A percentile compares a stretch with the other conserved stretches of the same genome.
Evolutionary conservation across 2,113 vertebrate species (phyloP).

Genomic region (Carettochelys insculpta): DNA sequence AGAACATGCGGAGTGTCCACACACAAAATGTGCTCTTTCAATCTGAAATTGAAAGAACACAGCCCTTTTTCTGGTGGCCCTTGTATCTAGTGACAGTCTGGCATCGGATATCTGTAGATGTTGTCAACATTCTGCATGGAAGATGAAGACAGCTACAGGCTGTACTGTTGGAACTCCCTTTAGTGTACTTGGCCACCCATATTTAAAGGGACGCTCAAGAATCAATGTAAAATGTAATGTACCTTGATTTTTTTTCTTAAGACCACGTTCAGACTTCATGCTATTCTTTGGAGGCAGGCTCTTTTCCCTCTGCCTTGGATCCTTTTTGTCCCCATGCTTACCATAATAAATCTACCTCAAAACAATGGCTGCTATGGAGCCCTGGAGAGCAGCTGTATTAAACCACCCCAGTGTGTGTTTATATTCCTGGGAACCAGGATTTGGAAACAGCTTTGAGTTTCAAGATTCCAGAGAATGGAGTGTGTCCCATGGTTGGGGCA

Average conservation of each 20-base stretch:
- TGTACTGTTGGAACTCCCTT: fast-evolving
- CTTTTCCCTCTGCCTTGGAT: background rate
- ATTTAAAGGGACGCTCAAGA: background rate
- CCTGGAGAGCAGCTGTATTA: background rate
- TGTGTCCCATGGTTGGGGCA: background rate
- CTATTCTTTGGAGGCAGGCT: fast-evolving
- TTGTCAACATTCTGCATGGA: background rate
- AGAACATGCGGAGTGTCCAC: no score
- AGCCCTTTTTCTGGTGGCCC: no score
- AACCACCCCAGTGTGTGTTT: background rate
- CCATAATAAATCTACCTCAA: background rate
- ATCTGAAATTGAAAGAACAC: no score
- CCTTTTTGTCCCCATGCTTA: background rate
- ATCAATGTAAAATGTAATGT: background rate
- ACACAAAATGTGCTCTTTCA: no score
- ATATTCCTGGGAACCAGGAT: background rate
- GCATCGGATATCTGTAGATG: background rate
- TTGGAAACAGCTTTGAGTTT: background rate
- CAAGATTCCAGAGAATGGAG: background rate
- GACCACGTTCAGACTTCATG: background rate
- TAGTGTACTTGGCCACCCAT: background rate
- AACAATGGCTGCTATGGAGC: background rate
- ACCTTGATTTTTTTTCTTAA: background rate
- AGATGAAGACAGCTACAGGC: fast-evolving
- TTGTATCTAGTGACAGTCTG: background rate